Percentiles rank a stretch among this genome's conserved stretches.
Conservation (phyloP, 1,140 invertebrate species). For the Hylaeus volcanicus region DNA sequence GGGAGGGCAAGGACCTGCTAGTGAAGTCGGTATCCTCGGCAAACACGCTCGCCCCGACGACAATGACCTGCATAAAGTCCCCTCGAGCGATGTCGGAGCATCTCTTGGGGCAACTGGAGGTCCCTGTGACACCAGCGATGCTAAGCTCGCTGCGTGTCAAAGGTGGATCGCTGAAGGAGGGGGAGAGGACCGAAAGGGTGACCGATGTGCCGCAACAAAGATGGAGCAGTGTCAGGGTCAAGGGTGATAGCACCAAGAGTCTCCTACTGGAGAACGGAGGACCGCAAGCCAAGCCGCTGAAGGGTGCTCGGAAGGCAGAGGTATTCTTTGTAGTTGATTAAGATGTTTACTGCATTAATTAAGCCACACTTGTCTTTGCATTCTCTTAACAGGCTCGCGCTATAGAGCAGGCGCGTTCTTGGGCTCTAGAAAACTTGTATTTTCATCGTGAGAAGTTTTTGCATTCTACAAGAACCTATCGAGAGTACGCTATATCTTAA, state of each 20-base stretch:
- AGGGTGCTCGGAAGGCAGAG: slow-evolving; percentile 74
- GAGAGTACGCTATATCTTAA: no score
- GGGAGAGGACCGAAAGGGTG: slow-evolving; percentile 62
- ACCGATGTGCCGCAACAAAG: slow-evolving; percentile 71
- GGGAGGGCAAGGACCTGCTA: slow-evolving; percentile 69
- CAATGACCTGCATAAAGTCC: slow-evolving; percentile 79
- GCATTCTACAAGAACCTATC: no score
- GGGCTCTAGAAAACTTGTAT: background rate
- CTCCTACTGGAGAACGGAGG: slow-evolving; percentile 78
- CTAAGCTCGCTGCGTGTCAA: slow-evolving; percentile 69
- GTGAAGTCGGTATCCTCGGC: slow-evolving; percentile 75
- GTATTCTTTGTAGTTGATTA: slow-evolving; percentile 66
- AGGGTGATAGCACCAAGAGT: slow-evolving; percentile 78
- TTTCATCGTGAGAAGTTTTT: no score
- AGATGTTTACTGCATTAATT: slow-evolving; percentile 46
- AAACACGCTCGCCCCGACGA: slow-evolving; percentile 75
- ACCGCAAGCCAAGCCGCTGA: slow-evolving; percentile 68
- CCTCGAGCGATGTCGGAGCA: slow-evolving; percentile 79
- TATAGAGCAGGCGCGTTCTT: background rate
- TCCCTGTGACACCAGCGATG: slow-evolving; percentile 63
- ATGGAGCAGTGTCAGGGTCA: slow-evolving; percentile 78
- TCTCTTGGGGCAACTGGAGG: slow-evolving; percentile 75
- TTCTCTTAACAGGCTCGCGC: background rate
- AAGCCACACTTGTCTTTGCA: slow-evolving; percentile 6
- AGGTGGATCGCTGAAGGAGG: slow-evolving; percentile 72